Evolutionary conservation across 2,113 vertebrate genomes (phyloP), one percentile per base, ranked within the genome.

Genomic region (Pionites leucogaster): DNA sequence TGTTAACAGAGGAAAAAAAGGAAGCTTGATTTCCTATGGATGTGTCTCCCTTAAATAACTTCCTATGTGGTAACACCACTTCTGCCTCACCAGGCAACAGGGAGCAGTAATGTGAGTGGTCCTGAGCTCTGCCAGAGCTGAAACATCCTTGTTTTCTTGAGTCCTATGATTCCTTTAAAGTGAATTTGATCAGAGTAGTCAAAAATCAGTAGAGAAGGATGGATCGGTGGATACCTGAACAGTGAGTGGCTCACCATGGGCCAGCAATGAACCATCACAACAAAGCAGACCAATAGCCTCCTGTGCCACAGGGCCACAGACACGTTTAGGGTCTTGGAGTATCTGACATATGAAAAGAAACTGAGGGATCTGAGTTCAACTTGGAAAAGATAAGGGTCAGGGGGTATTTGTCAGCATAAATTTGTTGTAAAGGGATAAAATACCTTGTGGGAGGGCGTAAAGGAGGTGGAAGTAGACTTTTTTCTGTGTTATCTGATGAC

Each of bases 51-150:
- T 85, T 49, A 77, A 78, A 67, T 70, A 42, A 10, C 41, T 70
- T 77, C 18, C 7, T 22, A 3, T 20, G 11, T 17, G 5, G 18
- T 18, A 47, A 31, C 27, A 57, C 24, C 20, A 68, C 37, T 78
- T 47, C 27, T 86, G 11, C 13, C 33, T 50, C 14, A 28, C 11
- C 0, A 0, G 52, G 24, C 1, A 64, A 20, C 7, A 41, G 0
- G 3, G 15, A 44, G 4, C 5, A 71, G 13, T 33, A 41, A 46
- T 2, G 1, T 44, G 25, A 68, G 31, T 37, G 14, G 2, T 35
- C 27, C 7, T 69, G 49, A 62, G 8, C 4, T 33, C 59, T 39
- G 7, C 0, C 0, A 78, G 7, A 27, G 10, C 27, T 59, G 46
- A 87, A 78, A 50, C 4, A 17, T 6, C 35, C 5, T 3, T 31